Percentiles rank a stretch among this genome's conserved stretches.
Evolutionary conservation across 2,888 invertebrate genomes (phyloP).

Genomic region (Hoplodrina blanda): DNA sequence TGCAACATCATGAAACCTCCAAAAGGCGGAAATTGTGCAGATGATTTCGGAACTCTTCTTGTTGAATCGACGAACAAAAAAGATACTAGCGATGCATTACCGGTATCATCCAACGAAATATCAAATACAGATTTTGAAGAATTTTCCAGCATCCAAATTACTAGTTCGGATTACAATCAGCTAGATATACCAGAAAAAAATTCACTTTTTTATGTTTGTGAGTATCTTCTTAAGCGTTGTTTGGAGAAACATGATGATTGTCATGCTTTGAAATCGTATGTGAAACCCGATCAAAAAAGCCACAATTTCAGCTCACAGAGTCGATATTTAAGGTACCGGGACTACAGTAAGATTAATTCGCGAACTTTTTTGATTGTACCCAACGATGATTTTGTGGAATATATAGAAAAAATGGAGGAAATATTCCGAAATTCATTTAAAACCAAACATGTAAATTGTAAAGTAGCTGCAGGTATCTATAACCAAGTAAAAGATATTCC

Average conservation of each 20-base stretch:
- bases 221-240: constrained; percentile 30
- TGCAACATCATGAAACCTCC: constrained; percentile 3
- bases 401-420: constrained; percentile 15
- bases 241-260: constrained; percentile 25
- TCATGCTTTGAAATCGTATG: constrained; percentile 24
- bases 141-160: constrained; percentile 19
- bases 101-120: constrained; percentile 5
- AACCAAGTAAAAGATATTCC: no score
- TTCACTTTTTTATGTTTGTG: constrained; percentile 37
- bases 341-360: constrained; percentile 11
- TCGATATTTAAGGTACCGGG: constrained; percentile 33
- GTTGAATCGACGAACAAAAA: constrained; percentile 12
- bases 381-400: constrained; percentile 10
- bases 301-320: constrained; percentile 20
- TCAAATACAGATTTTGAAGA: constrained; percentile 26
- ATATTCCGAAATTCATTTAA: no score
- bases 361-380: constrained; percentile 7
- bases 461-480: no score
- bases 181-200: constrained; percentile 35
- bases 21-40: constrained; percentile 18
- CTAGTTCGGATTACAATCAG: constrained; percentile 38
- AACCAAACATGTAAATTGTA: no score
- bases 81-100: no score
- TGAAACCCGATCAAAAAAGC: constrained; percentile 21
- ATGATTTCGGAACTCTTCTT: constrained; percentile 27